Evolutionary conservation across 2,888 invertebrate species (phyloP), one percentile per base, ranked within the genome.

Genomic region (Salpingus planirostris): DNA sequence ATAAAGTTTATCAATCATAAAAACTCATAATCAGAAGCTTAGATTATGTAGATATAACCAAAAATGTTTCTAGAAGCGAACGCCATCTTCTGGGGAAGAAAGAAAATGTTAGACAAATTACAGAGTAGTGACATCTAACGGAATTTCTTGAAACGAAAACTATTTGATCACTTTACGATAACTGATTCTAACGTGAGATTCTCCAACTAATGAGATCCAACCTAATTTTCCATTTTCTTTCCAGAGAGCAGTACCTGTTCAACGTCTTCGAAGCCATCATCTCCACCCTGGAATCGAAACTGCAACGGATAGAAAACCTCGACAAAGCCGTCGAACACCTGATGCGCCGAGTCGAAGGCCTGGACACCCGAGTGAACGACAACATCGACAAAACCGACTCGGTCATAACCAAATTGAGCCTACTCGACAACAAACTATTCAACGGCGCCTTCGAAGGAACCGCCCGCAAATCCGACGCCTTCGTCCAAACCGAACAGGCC

Each of bases 241-340:
- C 41, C 80, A 88, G 88, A 65, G 88, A 88, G 64, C 85, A 87
- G 63, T 87, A 88, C 62, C 74, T 89, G 42, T 81, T 87, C 66
- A 85, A 85, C 61, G 84, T 90, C 32, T 89, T 90, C 66, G 89
- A 89, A 65, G 86, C 87, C 31, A 87, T 91, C 47, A 87, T 89
- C 36, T 85, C 87, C 49, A 89, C 88, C 13, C 66, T 89, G 49
- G 89, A 90, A 62, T 84, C 86, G 3, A 89, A 89, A 67, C 68
- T 90, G 8, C 86, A 88, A 59, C 72, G 88, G 47, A 87, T 90
- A 57, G 89, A 89, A 56, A 88, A 87, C 60, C 65, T 89, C 34
- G 89, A 90, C 62, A 83, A 85, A 62, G 87, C 88, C 1, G 85
- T 89, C 2, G 88, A 89, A 57, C 85, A 87, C 56, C 66, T 90